phyloP scores from a whole-genome alignment of 2,888 invertebrate species.

The Mesorhabditis spiculigera region DNA sequence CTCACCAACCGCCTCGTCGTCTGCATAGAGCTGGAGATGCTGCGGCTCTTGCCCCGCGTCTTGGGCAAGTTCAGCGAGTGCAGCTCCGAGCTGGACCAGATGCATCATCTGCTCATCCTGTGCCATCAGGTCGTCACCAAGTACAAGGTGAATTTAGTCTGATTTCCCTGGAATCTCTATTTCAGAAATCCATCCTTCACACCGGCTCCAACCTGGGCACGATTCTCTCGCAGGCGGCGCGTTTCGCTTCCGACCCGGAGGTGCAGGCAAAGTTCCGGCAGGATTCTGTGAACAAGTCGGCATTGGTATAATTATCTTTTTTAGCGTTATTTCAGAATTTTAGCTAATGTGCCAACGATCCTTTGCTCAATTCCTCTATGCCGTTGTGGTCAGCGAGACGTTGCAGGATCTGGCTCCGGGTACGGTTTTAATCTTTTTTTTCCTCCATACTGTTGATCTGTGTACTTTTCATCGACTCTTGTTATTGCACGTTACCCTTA shows the following conservation, averaged over 20 bases:
- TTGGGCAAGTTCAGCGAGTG: slow-evolving; percentile 37
- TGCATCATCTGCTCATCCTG: slow-evolving; percentile 65
- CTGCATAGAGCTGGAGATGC: slow-evolving; percentile 65
- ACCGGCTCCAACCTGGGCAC: slow-evolving; percentile 32
- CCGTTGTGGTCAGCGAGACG: slow-evolving; percentile 26
- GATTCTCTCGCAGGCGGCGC: slow-evolving; percentile 27
- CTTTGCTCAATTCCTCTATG: slow-evolving; percentile 31
- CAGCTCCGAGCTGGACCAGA: slow-evolving; percentile 50
- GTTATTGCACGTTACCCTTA: too few relatives aligned
- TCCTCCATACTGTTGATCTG: background rate
- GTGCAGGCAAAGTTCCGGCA: slow-evolving; percentile 1
- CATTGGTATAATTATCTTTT: background rate
- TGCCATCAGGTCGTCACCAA: slow-evolving; percentile 67
- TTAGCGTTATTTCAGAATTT: background rate
- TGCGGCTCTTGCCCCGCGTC: slow-evolving; percentile 64
- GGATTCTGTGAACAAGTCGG: background rate
- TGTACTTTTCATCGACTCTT: too few relatives aligned
- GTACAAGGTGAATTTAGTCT: slow-evolving; percentile 61
- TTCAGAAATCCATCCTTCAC: slow-evolving; percentile 26
- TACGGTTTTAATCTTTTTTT: background rate
- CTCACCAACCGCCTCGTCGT: slow-evolving; percentile 65
- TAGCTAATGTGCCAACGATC: slow-evolving; percentile 30
- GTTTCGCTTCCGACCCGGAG: slow-evolving; percentile 10
- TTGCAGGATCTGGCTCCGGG: slow-evolving; percentile 14
- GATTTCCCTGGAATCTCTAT: background rate